Base-by-base conservation (phyloP, 2,888 invertebrate genomes). In the Torymus auratus region DNA sequence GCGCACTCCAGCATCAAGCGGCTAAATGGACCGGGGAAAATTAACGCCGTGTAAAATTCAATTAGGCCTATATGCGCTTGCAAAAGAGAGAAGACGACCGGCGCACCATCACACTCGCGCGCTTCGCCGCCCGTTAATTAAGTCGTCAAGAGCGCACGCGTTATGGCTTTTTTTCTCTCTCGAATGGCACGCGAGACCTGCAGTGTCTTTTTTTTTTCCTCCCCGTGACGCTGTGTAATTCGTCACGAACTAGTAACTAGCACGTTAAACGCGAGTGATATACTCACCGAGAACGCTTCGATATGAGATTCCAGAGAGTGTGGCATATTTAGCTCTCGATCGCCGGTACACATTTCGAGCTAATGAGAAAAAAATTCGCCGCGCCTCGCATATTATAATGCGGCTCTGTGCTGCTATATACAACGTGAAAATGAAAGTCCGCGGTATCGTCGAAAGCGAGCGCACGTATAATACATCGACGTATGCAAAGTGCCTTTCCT, bases 391-490 rank as follows among this genome's bases (percentile, higher is more conserved):
- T 65, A 41, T 20, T 23, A 64, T 52, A 23, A 75, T 67, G 20
- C 52, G 13, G 23, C n/a, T 28, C 28, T 28, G 28, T 28, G 28
- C 28, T 3, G 28, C 28, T 28, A 3, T 28, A 28, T 28, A 28
- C 28, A 15, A 52, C 50, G 67, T 13, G 74, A 75, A 58, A 75
- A 75, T 17, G 74, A 75, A 75, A 75, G 74, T 75, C 50, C 13
- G n/a, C 28, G 28, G 2, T 28, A 28, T 28, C 28, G 14, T 28
- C 23, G 67, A 65, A 75, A 75, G 74, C 14, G 15, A 58, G 53
- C 28, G 5, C 28, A 28, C 28, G 28, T 28, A 7, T 28, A 2
- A 13, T 2, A 20, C 61, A 23, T 61, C 61, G 61, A 61, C 28
- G 28, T 61, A 61, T 61, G 61, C 61, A 61, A 61, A 61, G 17